Percentiles rank a stretch among this genome's conserved stretches.
Conservation (phyloP, 2,113 vertebrate species). For the Procavia capensis region DNA sequence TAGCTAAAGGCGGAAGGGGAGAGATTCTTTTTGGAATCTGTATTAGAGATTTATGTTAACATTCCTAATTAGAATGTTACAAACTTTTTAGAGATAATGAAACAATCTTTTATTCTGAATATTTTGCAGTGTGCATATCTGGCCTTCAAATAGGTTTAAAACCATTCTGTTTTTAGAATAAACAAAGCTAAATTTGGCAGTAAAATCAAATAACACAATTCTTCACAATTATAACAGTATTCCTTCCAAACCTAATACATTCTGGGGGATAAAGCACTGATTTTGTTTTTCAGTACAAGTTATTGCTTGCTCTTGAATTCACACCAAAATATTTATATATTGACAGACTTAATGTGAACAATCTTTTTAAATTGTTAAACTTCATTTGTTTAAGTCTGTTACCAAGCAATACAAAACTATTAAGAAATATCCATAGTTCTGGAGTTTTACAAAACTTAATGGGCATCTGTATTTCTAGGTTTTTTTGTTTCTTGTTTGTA, state of each 20-base stretch:
- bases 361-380: neutral
- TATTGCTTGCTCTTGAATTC: constrained; percentile 77
- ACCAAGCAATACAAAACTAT: neutral
- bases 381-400: constrained; percentile 19
- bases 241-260: constrained; percentile 79
- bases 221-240: constrained; percentile 83
- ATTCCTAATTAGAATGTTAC: constrained; percentile 58
- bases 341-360: neutral
- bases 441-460: no score
- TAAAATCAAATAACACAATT: constrained; percentile 82
- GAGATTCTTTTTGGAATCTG: constrained; percentile 34
- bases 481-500: constrained; percentile 16
- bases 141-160: constrained; percentile 71
- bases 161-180: constrained; percentile 82
- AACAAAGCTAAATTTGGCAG: constrained; percentile 87
- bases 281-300: constrained; percentile 68
- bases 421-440: neutral
- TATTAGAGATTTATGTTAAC: constrained; percentile 58
- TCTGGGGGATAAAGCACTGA: constrained; percentile 51
- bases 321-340: neutral
- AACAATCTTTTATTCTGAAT: constrained; percentile 78
- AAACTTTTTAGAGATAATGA: constrained; percentile 82
- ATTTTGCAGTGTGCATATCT: constrained; percentile 81
- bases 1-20: neutral
- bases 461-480: no score